Conservation (phyloP, 2,113 vertebrate genomes). For the Drymodes brunneopygia region DNA sequence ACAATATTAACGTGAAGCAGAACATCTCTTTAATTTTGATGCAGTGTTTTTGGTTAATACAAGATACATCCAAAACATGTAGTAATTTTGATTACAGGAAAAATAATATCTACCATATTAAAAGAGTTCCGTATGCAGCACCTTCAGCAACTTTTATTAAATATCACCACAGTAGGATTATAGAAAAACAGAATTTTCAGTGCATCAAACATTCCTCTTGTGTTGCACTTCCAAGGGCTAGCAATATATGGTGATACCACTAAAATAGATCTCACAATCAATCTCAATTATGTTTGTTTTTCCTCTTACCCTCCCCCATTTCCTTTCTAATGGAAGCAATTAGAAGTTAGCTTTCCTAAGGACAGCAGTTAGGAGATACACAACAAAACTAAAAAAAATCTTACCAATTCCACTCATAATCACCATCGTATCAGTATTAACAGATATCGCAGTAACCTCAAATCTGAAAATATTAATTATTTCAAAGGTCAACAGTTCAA, state of each 20-base stretch:
- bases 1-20: not conserved
- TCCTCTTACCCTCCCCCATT: not conserved
- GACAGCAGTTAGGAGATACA: not conserved
- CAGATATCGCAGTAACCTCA: not conserved
- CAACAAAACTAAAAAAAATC: not conserved
- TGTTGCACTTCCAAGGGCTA: not conserved
- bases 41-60: not conserved
- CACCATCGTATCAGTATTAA: rapidly evolving
- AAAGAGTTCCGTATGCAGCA: not conserved
- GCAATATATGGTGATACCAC: not conserved
- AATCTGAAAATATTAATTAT: not conserved
- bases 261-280: not conserved
- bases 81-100: not conserved
- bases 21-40: not conserved
- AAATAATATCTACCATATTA: not conserved
- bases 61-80: not conserved
- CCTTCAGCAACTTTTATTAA: not conserved
- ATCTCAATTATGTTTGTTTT: not conserved
- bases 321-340: not conserved
- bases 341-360: not conserved
- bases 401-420: not conserved
- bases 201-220: not conserved
- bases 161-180: not conserved
- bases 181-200: not conserved
- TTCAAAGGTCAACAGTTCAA: not conserved